phyloP scores from a whole-genome alignment of 1,140 invertebrate genomes.

The Musca vetustissima region DNA sequence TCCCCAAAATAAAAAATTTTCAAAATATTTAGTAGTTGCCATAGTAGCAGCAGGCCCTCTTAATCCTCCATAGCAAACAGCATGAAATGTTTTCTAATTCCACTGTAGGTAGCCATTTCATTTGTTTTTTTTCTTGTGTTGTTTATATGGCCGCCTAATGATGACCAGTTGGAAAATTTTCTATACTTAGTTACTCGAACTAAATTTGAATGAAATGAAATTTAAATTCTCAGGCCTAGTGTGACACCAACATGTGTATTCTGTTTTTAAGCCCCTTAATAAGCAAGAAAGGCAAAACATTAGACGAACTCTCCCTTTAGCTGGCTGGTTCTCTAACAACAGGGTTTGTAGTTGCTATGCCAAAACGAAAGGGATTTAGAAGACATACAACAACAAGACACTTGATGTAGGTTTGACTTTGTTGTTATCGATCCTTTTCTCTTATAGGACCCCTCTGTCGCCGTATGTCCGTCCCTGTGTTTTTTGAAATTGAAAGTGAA shows the following conservation, averaged over 20 bases:
- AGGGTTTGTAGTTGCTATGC: neutral
- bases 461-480: neutral
- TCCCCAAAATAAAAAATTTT: too few relatives aligned
- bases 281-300: neutral
- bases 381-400: neutral
- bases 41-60: too few relatives aligned
- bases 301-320: neutral
- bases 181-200: neutral
- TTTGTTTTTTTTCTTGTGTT: too few relatives aligned
- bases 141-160: neutral
- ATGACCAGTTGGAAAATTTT: conserved; percentile 11
- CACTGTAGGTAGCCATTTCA: too few relatives aligned
- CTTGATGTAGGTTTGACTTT: conserved; percentile 5
- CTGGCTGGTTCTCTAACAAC: neutral
- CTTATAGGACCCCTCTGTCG: too few relatives aligned
- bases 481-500: neutral
- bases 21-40: too few relatives aligned
- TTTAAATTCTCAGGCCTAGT: neutral
- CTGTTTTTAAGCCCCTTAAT: neutral
- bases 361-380: conserved; percentile 10
- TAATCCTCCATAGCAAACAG: too few relatives aligned
- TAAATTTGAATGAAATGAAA: conserved; percentile 17
- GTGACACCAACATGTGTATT: neutral
- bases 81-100: too few relatives aligned
- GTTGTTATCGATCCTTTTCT: too few relatives aligned